phyloP scores from a whole-genome alignment of 2,113 vertebrate genomes.

The Aegotheles bennettii region DNA sequence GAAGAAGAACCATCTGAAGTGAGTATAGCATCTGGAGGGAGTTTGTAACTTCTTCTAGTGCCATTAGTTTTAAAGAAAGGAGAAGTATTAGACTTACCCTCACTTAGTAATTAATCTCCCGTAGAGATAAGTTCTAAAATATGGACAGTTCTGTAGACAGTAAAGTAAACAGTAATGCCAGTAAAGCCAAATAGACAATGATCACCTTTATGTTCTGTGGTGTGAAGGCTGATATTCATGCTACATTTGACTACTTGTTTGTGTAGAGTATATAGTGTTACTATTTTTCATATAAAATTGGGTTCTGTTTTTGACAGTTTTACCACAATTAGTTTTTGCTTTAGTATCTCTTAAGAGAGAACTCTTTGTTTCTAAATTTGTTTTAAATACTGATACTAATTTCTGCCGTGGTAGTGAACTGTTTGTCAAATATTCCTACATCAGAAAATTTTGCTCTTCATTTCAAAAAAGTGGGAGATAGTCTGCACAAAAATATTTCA shows the following conservation, averaged over 20 bases:
- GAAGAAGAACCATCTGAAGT: slow-evolving; percentile 27
- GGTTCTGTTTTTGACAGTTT: background rate
- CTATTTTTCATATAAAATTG: background rate
- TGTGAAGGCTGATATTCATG: background rate
- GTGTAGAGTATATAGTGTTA: background rate
- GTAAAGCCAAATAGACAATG: background rate
- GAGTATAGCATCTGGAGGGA: background rate
- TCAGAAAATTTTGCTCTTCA: background rate
- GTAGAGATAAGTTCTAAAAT: background rate
- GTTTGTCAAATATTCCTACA: background rate
- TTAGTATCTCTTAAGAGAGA: background rate
- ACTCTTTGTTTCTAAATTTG: background rate
- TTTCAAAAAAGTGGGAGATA: background rate
- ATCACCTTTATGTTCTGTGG: background rate
- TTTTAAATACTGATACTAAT: background rate
- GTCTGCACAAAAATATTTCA: background rate
- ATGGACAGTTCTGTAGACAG: background rate
- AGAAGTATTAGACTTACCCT: background rate
- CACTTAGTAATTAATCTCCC: background rate
- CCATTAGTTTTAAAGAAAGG: background rate
- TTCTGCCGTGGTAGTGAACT: background rate
- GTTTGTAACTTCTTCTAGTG: background rate
- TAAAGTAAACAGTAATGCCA: background rate
- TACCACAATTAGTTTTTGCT: background rate
- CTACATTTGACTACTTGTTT: background rate